These are phyloP conservation scores for Scatophagus argus DNA, from an alignment of 2,113 vertebrate genomes.

Conservation along the genomic window DNA sequence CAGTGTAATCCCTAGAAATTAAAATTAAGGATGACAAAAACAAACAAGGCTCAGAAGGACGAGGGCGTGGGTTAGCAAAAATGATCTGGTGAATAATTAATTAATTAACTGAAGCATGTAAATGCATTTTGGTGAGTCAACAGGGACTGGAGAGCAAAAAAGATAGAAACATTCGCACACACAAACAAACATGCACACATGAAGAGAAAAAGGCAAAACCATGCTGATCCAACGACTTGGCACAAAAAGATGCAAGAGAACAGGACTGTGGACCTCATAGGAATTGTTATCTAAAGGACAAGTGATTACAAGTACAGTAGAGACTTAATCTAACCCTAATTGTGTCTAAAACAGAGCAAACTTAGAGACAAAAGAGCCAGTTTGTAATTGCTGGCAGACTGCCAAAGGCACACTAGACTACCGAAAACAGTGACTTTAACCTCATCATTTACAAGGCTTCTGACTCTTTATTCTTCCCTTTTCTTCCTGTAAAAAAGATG, in stretches of 20 bases:
- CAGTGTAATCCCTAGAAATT: constrained; percentile 13
- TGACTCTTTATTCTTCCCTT: background rate
- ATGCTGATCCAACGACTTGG: constrained; percentile 20
- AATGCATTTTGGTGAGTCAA: constrained; percentile 36
- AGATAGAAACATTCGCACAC: background rate
- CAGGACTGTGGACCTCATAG: background rate
- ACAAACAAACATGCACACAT: background rate
- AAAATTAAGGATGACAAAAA: constrained; percentile 35
- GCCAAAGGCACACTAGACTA: background rate
- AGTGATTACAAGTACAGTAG: background rate
- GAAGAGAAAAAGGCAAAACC: background rate
- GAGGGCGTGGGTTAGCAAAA: background rate
- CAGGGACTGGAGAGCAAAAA: constrained; percentile 10
- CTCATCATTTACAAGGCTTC: background rate
- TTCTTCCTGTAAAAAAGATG: background rate
- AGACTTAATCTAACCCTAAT: background rate
- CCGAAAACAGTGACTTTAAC: too few relatives aligned
- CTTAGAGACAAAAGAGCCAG: background rate
- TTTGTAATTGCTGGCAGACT: background rate
- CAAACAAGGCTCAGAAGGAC: constrained; percentile 18
- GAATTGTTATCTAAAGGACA: background rate
- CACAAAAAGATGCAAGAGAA: background rate
- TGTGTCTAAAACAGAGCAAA: background rate
- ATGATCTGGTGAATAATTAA: constrained; percentile 39
- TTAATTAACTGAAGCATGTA: constrained; percentile 36